Evolutionary conservation across 2,797 vertebrate genomes (phyloP).

Genomic region (Onychomys leucogaster): DNA sequence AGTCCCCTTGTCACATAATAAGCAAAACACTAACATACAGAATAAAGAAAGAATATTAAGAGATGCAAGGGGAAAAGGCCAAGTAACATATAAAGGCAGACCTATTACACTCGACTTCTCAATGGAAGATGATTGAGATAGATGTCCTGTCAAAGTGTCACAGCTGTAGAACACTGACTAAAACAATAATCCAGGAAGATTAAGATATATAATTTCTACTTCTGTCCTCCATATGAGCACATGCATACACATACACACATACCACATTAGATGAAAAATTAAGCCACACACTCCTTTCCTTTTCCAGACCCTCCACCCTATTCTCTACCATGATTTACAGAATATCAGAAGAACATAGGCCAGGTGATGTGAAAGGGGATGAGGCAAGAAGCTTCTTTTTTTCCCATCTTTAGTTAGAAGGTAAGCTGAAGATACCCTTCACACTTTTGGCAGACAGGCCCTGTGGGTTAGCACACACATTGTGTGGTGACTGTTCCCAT

Average conservation of each 20-base stretch:
- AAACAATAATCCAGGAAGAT: background rate
- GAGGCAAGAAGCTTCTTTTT: background rate
- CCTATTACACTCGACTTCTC: too few species aligned
- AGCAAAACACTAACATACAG: too few species aligned
- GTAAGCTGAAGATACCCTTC: background rate
- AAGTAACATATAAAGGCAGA: too few species aligned
- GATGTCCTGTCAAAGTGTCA: background rate
- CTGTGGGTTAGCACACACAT: background rate
- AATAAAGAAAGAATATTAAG: too few species aligned
- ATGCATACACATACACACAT: background rate
- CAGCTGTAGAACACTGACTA: background rate
- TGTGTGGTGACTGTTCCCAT: conserved; percentile 25
- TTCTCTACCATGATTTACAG: background rate
- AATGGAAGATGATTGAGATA: too few species aligned
- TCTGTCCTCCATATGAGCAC: background rate
- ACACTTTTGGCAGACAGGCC: background rate
- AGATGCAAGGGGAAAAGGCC: too few species aligned
- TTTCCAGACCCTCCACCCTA: background rate
- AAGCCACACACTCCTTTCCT: background rate
- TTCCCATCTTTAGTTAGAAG: background rate
- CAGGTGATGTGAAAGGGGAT: background rate
- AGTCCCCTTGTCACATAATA: too few species aligned
- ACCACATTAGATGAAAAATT: background rate
- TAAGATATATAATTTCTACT: too few species aligned
- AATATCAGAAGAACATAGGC: background rate